These are phyloP conservation scores for Plusia festucae DNA, from an alignment of 2,888 invertebrate species.

Conservation along the genomic window DNA sequence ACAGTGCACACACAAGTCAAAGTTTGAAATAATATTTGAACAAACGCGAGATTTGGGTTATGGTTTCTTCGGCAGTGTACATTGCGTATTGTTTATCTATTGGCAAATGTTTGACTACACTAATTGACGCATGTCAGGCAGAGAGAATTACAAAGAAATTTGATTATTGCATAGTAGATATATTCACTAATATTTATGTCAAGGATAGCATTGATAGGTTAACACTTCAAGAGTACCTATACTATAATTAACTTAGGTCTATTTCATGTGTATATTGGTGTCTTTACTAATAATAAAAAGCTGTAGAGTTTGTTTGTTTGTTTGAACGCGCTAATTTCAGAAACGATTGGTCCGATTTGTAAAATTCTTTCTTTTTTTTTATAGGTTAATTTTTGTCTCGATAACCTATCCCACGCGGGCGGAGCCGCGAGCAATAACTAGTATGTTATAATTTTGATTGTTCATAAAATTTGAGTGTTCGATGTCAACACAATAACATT, in stretches of 20 bases:
- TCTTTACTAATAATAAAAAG: no score
- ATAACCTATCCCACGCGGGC: no score
- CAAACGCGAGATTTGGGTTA: conserved; percentile 57
- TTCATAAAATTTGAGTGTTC: neutral
- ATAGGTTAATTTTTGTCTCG: no score
- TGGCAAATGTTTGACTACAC: conserved; percentile 37
- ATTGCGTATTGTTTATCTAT: conserved; percentile 58
- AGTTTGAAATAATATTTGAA: conserved; percentile 57
- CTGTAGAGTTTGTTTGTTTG: no score
- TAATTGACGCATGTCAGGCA: conserved; percentile 10
- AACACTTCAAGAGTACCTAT: neutral
- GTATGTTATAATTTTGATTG: neutral
- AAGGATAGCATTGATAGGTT: neutral
- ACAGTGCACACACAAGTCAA: conserved; percentile 44
- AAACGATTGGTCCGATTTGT: no score
- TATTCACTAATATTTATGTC: neutral
- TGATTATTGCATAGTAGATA: conserved; percentile 1
- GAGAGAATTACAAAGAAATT: neutral
- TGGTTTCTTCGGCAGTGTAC: conserved; percentile 52
- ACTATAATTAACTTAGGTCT: neutral
- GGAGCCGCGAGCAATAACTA: no score
- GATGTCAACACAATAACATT: neutral
- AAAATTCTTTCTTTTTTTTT: no score
- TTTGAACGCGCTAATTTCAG: no score
- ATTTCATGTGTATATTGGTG: neutral